phyloP scores from a whole-genome alignment of 1,140 invertebrate genomes.

The Psix sp. region DNA sequence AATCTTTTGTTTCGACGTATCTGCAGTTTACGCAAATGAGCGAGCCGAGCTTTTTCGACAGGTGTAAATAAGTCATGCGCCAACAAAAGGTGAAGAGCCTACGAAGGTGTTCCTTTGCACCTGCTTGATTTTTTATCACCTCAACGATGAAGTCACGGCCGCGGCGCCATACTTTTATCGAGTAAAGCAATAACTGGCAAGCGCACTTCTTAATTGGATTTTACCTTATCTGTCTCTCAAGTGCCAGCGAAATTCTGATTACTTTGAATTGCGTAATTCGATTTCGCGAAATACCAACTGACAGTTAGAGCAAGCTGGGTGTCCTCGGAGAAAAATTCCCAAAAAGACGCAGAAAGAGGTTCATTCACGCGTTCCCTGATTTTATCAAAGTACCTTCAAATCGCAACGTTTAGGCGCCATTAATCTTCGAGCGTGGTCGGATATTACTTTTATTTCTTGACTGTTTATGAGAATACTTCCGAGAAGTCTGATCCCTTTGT shows the following conservation, averaged over 20 bases:
- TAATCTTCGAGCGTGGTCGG: constrained; percentile 70
- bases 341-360: not conserved
- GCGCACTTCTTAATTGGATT: constrained; percentile 25
- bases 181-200: constrained; percentile 4
- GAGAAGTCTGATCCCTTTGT: constrained; percentile 70
- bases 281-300: too few species aligned
- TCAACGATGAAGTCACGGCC: constrained; percentile 18
- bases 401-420: constrained; percentile 68
- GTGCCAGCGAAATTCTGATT: too few species aligned
- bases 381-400: too few species aligned
- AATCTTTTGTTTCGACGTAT: constrained; percentile 17
- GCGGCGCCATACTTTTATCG: constrained; percentile 35
- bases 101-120: constrained; percentile 39
- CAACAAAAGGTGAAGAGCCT: constrained; percentile 39
- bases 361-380: too few species aligned
- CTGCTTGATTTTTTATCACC: constrained; percentile 50
- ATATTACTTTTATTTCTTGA: constrained; percentile 73
- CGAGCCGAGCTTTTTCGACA: constrained; percentile 67
- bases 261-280: too few species aligned
- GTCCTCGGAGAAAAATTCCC: too few species aligned
- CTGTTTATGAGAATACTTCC: constrained; percentile 65
- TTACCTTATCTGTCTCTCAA: not conserved
- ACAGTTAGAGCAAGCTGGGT: too few species aligned
- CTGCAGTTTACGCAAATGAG: constrained; percentile 57
- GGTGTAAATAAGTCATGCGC: constrained; percentile 70